These are phyloP conservation scores for Papilio aristodemus DNA, from an alignment of 1,140 invertebrate genomes.

Conservation along the genomic window DNA sequence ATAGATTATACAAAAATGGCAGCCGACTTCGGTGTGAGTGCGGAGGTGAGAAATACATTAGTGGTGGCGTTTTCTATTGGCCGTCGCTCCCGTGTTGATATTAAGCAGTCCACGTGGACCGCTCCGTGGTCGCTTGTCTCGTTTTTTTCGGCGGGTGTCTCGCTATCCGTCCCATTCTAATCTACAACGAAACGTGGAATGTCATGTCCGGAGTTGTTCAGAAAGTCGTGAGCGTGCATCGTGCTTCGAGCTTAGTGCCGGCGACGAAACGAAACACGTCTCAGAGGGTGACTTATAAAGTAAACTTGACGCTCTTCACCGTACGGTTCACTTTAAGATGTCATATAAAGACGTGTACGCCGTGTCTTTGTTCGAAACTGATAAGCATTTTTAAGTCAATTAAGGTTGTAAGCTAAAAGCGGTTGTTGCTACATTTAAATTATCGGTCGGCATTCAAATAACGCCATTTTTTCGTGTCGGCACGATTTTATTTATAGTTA, in stretches of 20 bases:
- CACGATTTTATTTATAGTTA: constrained; percentile 78
- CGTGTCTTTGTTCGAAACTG: constrained; percentile 56
- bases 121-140: constrained; percentile 71
- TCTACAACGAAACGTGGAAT: constrained; percentile 80
- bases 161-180: constrained; percentile 78
- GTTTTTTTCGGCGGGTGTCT: constrained; percentile 72
- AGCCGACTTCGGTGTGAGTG: constrained; percentile 73
- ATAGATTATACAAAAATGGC: constrained; percentile 63
- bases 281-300: constrained; percentile 42
- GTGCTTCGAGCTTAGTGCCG: constrained; percentile 69
- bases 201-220: constrained; percentile 80
- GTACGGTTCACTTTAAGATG: constrained; percentile 52
- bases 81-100: constrained; percentile 79
- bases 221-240: constrained; percentile 81
- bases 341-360: constrained; percentile 42
- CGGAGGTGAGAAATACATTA: constrained; percentile 80
- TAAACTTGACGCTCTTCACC: constrained; percentile 42
- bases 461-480: constrained; percentile 79
- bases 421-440: constrained; percentile 81
- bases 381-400: constrained; percentile 81
- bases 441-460: constrained; percentile 79
- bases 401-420: constrained; percentile 80
- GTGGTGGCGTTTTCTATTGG: constrained; percentile 80
- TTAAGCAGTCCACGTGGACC: constrained; percentile 80
- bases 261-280: constrained; percentile 59